Conservation (phyloP, 2,113 vertebrate genomes). For the Erythrolamprus reginae region DNA sequence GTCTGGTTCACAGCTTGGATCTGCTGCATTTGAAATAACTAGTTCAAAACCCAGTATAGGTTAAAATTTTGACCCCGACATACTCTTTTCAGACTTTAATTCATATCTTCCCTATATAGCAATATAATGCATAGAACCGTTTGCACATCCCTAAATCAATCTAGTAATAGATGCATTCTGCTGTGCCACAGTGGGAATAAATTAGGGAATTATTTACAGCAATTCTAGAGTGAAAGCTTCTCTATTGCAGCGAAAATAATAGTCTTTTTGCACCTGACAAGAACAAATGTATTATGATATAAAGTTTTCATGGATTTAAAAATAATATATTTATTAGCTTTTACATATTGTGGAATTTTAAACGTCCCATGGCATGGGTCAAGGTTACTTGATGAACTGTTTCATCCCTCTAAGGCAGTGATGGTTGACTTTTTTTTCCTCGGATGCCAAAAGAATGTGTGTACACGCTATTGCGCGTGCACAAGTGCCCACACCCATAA, state of each 20-base stretch:
- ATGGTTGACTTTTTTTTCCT: too few relatives aligned
- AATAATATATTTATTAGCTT: background rate
- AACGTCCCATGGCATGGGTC: background rate
- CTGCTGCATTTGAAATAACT: background rate
- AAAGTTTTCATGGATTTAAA: background rate
- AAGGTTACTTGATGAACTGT: background rate
- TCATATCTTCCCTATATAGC: background rate
- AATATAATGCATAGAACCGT: background rate
- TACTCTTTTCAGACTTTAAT: background rate
- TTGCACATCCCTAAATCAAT: background rate
- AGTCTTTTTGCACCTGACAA: background rate
- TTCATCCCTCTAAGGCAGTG: background rate
- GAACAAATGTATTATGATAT: background rate
- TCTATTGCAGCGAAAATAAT: background rate
- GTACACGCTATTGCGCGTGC: too few relatives aligned
- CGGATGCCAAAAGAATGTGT: too few relatives aligned
- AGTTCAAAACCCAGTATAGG: background rate
- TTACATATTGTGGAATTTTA: background rate
- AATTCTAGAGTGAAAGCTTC: background rate
- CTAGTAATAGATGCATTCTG: background rate
- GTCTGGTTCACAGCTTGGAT: background rate
- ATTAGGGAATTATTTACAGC: background rate
- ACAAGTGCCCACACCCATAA: too few relatives aligned
- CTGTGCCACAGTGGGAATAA: background rate
- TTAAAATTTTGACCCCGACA: background rate